Base-by-base conservation (phyloP, 2,888 invertebrate species). In the Drosophila histrio region DNA sequence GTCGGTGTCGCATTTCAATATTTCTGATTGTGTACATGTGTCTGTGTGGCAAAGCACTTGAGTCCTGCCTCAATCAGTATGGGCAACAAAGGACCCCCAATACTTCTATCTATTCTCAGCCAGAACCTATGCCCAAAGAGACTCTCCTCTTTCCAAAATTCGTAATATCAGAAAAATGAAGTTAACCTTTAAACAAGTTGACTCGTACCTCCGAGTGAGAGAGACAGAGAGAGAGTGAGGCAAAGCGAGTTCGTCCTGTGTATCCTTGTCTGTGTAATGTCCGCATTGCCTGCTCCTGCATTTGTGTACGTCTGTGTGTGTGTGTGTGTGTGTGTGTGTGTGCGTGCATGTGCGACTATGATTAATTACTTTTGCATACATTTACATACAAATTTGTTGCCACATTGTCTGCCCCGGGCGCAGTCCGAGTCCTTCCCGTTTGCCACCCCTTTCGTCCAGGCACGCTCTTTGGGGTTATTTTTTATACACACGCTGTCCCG, bases 321-420 rank as follows among this genome's bases (percentile, higher is more conserved):
- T 61, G 56, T 53, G 52, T 62, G 26, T 60, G 57, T 57, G 21
- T 64, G 54, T 54, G 52, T 63, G 44, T 69, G 72, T 70, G 64
- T 70, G 70, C 62, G 76, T 84, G 79, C 88, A 79, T 84, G 87
- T 88, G 87, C 87, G 83, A 85, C 83, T 89, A 81, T 82, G 79
- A 84, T 84, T 84, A 84, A 84, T 88, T 84, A 78, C 83, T 83
- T 87, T 85, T 78, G 83, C 88, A 89, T 89, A 81, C 77, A 83
- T 89, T 89, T 87, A 78, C 89, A 83, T 89, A 81, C 79, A 86
- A 88, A 88, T 87, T 88, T 87, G 88, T 88, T 84, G 85, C 88
- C 88, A 88, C 85, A 83, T 88, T 85, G 85, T 85, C 85, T 85
- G 85, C 80, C 72, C 59, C 79, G 64, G 63, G 47, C 69, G 44